Percentiles rank a stretch among this genome's conserved stretches.
Conservation (phyloP, 2,113 vertebrate species). For the Antechinus stuartii region DNA sequence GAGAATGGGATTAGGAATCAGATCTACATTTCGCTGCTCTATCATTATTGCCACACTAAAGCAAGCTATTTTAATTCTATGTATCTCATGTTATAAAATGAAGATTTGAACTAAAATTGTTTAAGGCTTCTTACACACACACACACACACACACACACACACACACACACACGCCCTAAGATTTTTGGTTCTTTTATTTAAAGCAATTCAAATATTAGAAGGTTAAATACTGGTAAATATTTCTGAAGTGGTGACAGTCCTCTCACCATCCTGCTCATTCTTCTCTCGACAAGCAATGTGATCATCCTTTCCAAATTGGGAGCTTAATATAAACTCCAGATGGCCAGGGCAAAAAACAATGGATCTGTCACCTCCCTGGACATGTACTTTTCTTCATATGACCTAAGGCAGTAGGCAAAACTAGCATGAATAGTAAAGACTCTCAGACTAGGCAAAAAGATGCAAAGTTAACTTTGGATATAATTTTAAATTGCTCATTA, state of each 20-base stretch:
- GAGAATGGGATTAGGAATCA: neutral
- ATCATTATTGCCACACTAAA: neutral
- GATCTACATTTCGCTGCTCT: neutral
- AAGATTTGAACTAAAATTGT: neutral
- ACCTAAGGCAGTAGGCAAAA: neutral
- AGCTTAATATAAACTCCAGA: neutral
- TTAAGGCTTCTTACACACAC: neutral
- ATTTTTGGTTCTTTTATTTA: neutral
- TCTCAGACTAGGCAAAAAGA: neutral
- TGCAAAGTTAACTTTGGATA: neutral
- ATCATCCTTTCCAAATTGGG: neutral
- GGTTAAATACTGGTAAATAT: neutral
- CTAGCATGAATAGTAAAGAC: neutral
- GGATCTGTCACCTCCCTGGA: neutral
- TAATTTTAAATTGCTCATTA: neutral
- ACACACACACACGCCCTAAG: neutral
- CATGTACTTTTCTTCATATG: neutral
- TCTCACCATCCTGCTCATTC: neutral
- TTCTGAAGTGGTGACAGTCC: neutral
- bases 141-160: no score
- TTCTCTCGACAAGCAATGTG: neutral
- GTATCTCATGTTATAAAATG: neutral
- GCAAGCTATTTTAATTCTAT: neutral
- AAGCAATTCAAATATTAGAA: neutral
- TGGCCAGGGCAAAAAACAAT: neutral